These are phyloP conservation scores for Amphipoea lucens DNA, from an alignment of 2,888 invertebrate genomes.

Conservation along the genomic window DNA sequence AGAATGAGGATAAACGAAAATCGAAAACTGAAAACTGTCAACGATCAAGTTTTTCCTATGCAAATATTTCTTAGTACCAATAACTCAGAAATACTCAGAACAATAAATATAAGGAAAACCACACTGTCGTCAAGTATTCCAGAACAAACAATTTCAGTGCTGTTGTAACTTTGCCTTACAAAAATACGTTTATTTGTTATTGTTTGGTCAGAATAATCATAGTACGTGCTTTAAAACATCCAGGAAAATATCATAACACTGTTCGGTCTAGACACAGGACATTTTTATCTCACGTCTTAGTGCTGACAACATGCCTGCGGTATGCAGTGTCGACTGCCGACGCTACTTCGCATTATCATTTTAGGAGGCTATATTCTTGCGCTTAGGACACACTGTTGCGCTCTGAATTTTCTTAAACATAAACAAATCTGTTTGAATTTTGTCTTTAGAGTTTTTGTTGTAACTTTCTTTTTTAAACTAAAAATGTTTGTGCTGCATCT, in stretches of 20 bases:
- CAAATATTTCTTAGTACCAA: slow-evolving; percentile 8
- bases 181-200: slow-evolving; percentile 34
- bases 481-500: background rate
- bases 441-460: background rate
- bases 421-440: background rate
- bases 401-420: background rate
- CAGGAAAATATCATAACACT: slow-evolving; percentile 30
- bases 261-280: slow-evolving; percentile 22
- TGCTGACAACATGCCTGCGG: slow-evolving; percentile 48
- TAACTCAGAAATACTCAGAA: slow-evolving; percentile 42
- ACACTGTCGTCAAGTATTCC: slow-evolving; percentile 28
- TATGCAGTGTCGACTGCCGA: slow-evolving; percentile 55
- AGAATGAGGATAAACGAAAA: background rate
- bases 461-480: background rate
- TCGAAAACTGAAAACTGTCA: background rate
- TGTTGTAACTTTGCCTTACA: slow-evolving; percentile 20
- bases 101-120: slow-evolving; percentile 53
- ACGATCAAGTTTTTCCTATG: background rate
- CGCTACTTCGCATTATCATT: slow-evolving; percentile 48
- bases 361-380: slow-evolving; percentile 24
- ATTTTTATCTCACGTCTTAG: slow-evolving; percentile 57
- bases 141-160: slow-evolving; percentile 32
- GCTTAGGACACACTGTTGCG: slow-evolving; percentile 28
- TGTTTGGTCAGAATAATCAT: slow-evolving; percentile 54
- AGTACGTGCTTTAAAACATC: slow-evolving; percentile 54